A percentile compares a stretch with the other conserved stretches of the same genome.
Conservation (phyloP, 2,113 vertebrate genomes). For the Mirounga angustirostris region DNA sequence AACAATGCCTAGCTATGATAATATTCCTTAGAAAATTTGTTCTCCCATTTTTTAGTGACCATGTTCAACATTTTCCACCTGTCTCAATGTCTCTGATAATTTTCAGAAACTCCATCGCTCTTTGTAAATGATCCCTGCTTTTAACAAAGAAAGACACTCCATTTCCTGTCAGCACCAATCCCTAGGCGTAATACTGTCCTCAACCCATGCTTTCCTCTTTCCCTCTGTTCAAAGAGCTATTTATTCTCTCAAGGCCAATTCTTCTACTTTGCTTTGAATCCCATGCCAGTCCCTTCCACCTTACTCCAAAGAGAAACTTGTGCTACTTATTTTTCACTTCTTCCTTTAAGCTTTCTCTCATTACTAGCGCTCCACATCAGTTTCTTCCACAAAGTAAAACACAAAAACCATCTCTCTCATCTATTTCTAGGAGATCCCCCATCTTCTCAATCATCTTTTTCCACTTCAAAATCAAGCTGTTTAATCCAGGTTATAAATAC, state of each 20-base stretch:
- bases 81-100: not conserved
- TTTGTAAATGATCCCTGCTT: constrained; percentile 27
- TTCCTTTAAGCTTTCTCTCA: not conserved
- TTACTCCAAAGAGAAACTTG: not conserved
- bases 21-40: not conserved
- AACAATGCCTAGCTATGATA: not conserved
- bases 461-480: constrained; percentile 11
- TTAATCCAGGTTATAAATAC: not conserved
- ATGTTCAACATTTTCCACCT: not conserved
- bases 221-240: not conserved
- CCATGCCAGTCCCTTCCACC: not conserved
- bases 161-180: not conserved
- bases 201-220: not conserved
- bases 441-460: constrained; percentile 13
- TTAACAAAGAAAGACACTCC: not conserved
- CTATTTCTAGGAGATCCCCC: not conserved
- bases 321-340: not conserved
- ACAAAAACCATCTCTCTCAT: not conserved
- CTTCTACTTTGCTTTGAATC: not conserved
- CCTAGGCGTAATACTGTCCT: not conserved
- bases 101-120: not conserved
- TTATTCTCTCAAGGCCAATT: not conserved
- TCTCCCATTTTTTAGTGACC: not conserved
- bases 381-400: constrained; percentile 16
- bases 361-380: not conserved